Base-by-base conservation (phyloP, 2,797 vertebrate species). In the Tragelaphus eurycerus region DNA sequence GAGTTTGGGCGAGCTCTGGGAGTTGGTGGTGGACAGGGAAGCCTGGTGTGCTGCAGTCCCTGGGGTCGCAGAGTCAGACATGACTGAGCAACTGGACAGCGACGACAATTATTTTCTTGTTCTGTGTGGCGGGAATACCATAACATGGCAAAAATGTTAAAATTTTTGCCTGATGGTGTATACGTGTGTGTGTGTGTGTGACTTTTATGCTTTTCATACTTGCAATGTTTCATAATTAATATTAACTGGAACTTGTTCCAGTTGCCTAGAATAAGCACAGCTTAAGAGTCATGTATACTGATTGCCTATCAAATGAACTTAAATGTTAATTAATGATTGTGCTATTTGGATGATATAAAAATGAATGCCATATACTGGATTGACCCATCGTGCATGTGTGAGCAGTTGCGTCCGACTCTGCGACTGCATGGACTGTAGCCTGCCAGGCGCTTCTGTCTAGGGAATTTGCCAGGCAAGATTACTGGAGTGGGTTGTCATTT, bases 371-470 rank as follows among this genome's bases (percentile, higher is more conserved):
- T 10, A 31, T 11, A 50, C 5, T 15, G 25, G 12, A 50, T 16
- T 23, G 64, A 14, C 23, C 82, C 59, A 85, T 50, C 25, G 17
- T 67, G 17, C 8, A 4, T 25, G 38, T 74, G 34, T 0, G 3
- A 7, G 11, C 38, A 43, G 38, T 43, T 74, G 38, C 3, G 0
- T 74, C 71, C 0, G 0, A 74, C 38, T 43, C 21, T 7, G 38
- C 0, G 38, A 74, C 21, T 12, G 6, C 21, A 14, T 74, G 38
- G 38, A 74, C 38, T 74, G 67, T 74, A 43, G 67, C 34, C 67
- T 74, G 34, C 21, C 6, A 23, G 11, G 21, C 67, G 25, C 34
- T 43, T 74, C 71, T 74, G 38, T 14, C 71, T 43, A 43, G 34
- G 34, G 71, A 74, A 74, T 74, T 74, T 74, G 43, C 38, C 38